Conservation (phyloP, 2,113 vertebrate genomes). For the Microtus ochrogaster region DNA sequence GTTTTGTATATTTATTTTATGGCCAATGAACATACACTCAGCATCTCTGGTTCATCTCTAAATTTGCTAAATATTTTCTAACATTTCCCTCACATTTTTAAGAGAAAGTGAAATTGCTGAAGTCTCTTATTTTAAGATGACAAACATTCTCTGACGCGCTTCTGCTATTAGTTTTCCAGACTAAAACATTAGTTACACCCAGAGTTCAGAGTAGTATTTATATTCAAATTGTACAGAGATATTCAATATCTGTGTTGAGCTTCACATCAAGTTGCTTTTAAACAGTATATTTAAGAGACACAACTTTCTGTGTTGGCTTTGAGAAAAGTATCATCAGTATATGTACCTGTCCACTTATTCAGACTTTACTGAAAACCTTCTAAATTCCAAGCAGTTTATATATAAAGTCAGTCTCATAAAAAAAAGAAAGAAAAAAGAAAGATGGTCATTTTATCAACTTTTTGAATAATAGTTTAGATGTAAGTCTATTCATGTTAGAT, state of each 20-base stretch:
- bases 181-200: slow-evolving; percentile 58
- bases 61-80: slow-evolving; percentile 53
- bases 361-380: slow-evolving; percentile 14
- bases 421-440: not conserved
- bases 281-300: slow-evolving; percentile 54
- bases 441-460: not conserved
- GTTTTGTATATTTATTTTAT: slow-evolving; percentile 51
- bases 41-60: slow-evolving; percentile 31
- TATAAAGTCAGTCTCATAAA: not conserved
- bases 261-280: slow-evolving; percentile 47
- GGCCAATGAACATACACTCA: not conserved
- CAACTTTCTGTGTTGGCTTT: slow-evolving; percentile 45
- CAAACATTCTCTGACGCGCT: slow-evolving; percentile 49
- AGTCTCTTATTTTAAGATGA: slow-evolving; percentile 55
- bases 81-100: slow-evolving; percentile 15
- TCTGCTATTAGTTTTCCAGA: slow-evolving; percentile 61
- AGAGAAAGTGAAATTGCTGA: not conserved
- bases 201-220: slow-evolving; percentile 42
- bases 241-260: slow-evolving; percentile 40
- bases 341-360: slow-evolving; percentile 40
- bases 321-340: slow-evolving; percentile 20
- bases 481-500: not conserved
- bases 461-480: not conserved
- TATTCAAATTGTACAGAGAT: slow-evolving; percentile 61
- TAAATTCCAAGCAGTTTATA: not conserved